A percentile compares a stretch with the other conserved stretches of the same genome.
phyloP scores from a whole-genome alignment of 2,888 invertebrate genomes.

The Drosophila borborema region DNA sequence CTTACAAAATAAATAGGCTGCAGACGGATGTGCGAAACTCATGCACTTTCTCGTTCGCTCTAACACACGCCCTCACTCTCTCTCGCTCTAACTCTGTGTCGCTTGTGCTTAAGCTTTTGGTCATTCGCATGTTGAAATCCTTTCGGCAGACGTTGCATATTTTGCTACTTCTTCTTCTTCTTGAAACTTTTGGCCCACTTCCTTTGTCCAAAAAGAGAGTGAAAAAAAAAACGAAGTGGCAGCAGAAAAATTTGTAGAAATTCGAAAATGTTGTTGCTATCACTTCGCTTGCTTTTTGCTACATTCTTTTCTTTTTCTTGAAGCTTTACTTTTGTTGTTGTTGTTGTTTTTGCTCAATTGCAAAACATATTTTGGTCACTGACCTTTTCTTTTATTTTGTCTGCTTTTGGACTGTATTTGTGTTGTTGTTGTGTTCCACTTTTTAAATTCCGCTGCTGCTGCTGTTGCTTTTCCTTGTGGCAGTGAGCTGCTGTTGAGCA shows the following conservation, averaged over 20 bases:
- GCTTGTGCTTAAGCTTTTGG: conserved; percentile 13
- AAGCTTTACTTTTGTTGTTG: conserved; percentile 31
- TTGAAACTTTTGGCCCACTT: conserved; percentile 49
- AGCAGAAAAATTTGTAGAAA: conserved; percentile 43
- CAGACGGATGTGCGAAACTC: conserved; percentile 56
- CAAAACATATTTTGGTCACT: conserved; percentile 84
- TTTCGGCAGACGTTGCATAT: conserved; percentile 40
- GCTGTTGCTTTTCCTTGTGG: conserved; percentile 42
- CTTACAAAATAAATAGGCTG: conserved; percentile 59
- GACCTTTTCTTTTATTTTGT: conserved; percentile 82
- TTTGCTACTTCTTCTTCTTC: conserved; percentile 2
- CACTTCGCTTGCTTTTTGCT: conserved; percentile 58
- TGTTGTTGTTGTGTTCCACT: conserved; percentile 67
- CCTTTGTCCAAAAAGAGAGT: conserved; percentile 27
- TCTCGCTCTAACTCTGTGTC: neutral
- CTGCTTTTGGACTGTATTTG: conserved; percentile 62
- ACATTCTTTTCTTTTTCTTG: conserved; percentile 60
- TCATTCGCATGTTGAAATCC: conserved; percentile 52
- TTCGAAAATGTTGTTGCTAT: conserved; percentile 49
- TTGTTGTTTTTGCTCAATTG: conserved; percentile 68
- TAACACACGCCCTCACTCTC: neutral
- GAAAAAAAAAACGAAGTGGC: conserved; percentile 25
- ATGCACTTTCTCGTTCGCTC: conserved; percentile 1
- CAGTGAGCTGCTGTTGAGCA: conserved; percentile 31
- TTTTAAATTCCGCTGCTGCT: conserved; percentile 58